A percentile compares a stretch with the other conserved stretches of the same genome.
Conservation (phyloP, 2,113 vertebrate genomes). For the Grantiella picta region DNA sequence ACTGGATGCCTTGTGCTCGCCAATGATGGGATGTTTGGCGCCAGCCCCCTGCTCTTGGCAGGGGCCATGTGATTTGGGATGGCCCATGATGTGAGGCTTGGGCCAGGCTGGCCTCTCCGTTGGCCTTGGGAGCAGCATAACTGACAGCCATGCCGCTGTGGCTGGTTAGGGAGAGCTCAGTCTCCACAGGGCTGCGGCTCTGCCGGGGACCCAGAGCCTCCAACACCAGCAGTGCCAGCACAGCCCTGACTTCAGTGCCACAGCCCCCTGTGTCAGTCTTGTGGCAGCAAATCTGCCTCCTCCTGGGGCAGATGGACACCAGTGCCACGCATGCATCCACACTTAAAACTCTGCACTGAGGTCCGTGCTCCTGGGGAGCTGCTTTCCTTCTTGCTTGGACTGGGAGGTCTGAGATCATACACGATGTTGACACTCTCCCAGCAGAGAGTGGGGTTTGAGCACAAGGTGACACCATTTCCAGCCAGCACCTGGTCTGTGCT, state of each 20-base stretch:
- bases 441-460: neutral
- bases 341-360: neutral
- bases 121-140: neutral
- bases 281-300: neutral
- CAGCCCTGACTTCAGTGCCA: neutral
- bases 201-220: neutral
- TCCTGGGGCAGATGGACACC: neutral
- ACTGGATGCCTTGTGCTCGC: neutral
- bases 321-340: neutral
- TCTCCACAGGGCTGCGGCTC: fast-evolving
- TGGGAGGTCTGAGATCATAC: neutral
- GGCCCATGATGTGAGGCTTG: fast-evolving
- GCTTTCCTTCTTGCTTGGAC: neutral
- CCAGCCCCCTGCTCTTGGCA: neutral
- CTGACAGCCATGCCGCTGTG: neutral
- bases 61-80: neutral
- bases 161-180: neutral
- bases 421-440: neutral
- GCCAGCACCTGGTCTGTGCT: fast-evolving
- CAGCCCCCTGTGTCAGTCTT: neutral
- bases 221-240: neutral
- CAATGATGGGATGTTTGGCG: conserved; percentile 3
- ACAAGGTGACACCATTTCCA: neutral
- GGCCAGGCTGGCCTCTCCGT: neutral
- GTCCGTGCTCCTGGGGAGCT: fast-evolving